Percentiles rank a stretch among this genome's conserved stretches.
Conservation (phyloP, 2,113 vertebrate genomes). For the Acanthisitta chloris region DNA sequence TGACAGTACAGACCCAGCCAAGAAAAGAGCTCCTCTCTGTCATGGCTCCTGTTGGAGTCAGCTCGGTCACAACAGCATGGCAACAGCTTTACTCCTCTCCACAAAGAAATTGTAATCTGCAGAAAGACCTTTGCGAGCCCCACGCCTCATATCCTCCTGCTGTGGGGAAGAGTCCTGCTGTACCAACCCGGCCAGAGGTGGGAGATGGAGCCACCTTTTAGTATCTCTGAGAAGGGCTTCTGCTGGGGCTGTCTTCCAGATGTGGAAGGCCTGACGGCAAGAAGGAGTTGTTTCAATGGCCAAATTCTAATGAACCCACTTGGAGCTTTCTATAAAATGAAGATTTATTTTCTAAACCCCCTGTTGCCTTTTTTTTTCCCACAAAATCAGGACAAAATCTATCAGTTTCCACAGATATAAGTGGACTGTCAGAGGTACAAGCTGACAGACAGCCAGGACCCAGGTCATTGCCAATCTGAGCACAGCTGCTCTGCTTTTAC, state of each 20-base stretch:
- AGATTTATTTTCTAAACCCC: neutral
- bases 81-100: neutral
- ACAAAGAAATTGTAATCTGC: neutral
- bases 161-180: neutral
- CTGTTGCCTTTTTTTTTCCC: neutral
- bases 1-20: neutral
- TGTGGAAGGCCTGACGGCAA: neutral
- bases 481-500: neutral
- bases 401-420: neutral
- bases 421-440: neutral
- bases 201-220: neutral
- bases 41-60: neutral
- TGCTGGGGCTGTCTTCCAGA: neutral
- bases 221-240: neutral
- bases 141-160: neutral
- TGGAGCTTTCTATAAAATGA: neutral
- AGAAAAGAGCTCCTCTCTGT: neutral
- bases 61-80: neutral
- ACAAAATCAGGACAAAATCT: neutral
- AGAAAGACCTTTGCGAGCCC: neutral
- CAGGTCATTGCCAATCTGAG: fast-evolving
- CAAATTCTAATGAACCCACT: neutral
- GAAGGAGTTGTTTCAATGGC: neutral
- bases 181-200: neutral
- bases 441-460: neutral